phyloP scores from a whole-genome alignment of 2,888 invertebrate species.

The Lasioglossum lativentre region DNA sequence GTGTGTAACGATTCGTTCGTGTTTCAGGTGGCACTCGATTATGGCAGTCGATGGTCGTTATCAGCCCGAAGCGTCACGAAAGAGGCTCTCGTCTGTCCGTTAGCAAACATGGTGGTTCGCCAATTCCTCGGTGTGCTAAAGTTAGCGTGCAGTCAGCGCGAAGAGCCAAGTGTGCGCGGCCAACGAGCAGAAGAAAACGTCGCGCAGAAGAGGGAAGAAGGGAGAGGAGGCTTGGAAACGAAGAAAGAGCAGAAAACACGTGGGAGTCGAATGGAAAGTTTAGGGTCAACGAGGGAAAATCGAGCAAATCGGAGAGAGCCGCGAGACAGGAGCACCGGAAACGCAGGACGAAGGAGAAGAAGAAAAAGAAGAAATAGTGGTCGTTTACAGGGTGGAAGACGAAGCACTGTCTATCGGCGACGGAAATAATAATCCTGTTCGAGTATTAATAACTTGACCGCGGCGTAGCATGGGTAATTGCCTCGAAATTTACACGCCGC shows the following conservation, averaged over 20 bases:
- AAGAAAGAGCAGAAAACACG: conserved; percentile 5
- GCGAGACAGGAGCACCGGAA: background rate
- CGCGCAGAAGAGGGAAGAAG: background rate
- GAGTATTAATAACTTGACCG: conserved; percentile 70
- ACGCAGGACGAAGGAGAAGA: conserved; percentile 17
- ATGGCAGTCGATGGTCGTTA: background rate
- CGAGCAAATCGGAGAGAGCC: background rate
- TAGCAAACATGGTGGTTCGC: conserved; percentile 63
- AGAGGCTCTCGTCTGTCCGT: conserved; percentile 45
- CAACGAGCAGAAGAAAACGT: conserved; percentile 1
- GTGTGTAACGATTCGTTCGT: background rate
- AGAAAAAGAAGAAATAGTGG: conserved; percentile 38
- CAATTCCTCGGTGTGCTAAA: conserved; percentile 79
- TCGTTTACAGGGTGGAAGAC: conserved; percentile 61
- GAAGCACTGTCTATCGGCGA: conserved; percentile 21
- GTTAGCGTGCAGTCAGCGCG: conserved; percentile 75
- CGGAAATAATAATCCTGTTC: conserved; percentile 69
- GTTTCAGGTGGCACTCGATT: background rate
- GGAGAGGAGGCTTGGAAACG: conserved; percentile 5
- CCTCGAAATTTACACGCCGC: conserved; percentile 37
- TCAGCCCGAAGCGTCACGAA: background rate
- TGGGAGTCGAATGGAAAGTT: conserved; percentile 18
- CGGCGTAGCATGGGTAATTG: conserved; percentile 47
- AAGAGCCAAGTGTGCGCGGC: conserved; percentile 69
- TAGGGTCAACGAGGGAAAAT: conserved; percentile 35